Evolutionary conservation across 2,797 vertebrate species (phyloP).

Genomic region (Rachycentron canadum): DNA sequence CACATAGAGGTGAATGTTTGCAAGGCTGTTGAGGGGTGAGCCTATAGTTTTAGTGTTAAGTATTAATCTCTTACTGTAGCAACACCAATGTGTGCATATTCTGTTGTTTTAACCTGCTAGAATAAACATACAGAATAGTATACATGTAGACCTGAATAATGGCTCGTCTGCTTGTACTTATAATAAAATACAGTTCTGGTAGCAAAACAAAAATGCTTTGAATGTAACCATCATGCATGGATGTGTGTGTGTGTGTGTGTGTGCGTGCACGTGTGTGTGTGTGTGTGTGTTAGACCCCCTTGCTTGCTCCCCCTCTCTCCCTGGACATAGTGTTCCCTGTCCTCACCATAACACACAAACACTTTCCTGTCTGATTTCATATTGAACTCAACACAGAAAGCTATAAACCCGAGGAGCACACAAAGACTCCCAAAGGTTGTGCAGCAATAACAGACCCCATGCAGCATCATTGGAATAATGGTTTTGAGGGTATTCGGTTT

Average conservation of each 20-base stretch:
- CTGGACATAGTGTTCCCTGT: slow-evolving; percentile 61
- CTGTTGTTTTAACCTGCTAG: not conserved
- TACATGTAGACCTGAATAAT: slow-evolving; percentile 10
- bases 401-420: slow-evolving; percentile 56
- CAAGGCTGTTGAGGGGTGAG: not conserved
- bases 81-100: not conserved
- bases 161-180: slow-evolving; percentile 35
- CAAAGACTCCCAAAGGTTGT: slow-evolving; percentile 31
- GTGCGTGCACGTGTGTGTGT: not conserved
- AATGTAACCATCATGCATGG: slow-evolving; percentile 16
- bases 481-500: slow-evolving; percentile 4
- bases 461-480: slow-evolving; percentile 22
- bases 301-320: slow-evolving; percentile 4
- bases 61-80: not conserved
- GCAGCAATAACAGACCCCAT: slow-evolving; percentile 15
- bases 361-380: slow-evolving; percentile 72
- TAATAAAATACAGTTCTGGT: slow-evolving; percentile 28
- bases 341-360: slow-evolving; percentile 50
- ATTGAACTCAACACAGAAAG: slow-evolving; percentile 42
- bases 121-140: slow-evolving; percentile 18
- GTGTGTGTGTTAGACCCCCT: slow-evolving; percentile 9
- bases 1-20: slow-evolving; percentile 1
- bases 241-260: slow-evolving; percentile 5
- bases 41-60: not conserved
- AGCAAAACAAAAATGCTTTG: slow-evolving; percentile 44